These are phyloP conservation scores for Macrocentrus cingulum DNA, from an alignment of 1,140 invertebrate species.

Conservation along the genomic window DNA sequence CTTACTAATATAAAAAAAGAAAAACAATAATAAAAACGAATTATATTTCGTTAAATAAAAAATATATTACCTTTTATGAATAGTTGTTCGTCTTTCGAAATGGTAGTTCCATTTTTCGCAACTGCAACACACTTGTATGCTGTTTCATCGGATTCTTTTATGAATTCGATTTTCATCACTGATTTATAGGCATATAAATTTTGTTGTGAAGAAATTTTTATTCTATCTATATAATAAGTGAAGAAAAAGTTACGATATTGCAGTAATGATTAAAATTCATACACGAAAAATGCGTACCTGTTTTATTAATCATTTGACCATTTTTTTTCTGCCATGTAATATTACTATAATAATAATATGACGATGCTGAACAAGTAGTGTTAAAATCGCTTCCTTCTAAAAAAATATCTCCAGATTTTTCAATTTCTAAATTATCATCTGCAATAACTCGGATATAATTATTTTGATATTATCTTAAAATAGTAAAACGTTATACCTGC, in stretches of 20 bases:
- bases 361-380: no score
- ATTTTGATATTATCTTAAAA: no score
- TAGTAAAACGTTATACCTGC: no score
- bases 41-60: constrained; percentile 33
- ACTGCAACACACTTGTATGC: constrained; percentile 41
- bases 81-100: no score
- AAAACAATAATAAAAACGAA: background rate
- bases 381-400: no score
- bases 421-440: no score
- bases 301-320: no score
- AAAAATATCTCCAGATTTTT: no score
- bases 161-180: constrained; percentile 36
- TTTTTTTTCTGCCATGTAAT: no score
- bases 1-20: constrained; percentile 29
- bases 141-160: constrained; percentile 34
- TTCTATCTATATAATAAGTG: constrained; percentile 31
- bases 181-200: constrained; percentile 41
- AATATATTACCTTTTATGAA: constrained; percentile 26
- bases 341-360: no score
- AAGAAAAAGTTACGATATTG: background rate
- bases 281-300: no score
- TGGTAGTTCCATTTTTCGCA: constrained; percentile 27
- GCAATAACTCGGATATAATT: no score
- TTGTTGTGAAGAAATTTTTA: constrained; percentile 21
- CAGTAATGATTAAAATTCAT: background rate